phyloP scores from a whole-genome alignment of 2,797 vertebrate genomes.

The Sebastes iracundus region DNA sequence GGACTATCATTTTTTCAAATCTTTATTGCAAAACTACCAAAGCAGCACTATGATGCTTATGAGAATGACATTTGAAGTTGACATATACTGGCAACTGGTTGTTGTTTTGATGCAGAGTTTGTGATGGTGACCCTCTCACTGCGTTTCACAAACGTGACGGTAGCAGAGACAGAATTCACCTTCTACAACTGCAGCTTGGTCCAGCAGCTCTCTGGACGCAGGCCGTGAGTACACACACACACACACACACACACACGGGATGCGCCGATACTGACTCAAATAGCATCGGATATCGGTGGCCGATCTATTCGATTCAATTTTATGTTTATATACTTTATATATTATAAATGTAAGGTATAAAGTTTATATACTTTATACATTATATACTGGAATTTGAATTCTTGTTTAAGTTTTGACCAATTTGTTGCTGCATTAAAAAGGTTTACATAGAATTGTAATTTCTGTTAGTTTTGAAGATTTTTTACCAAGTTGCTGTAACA shows the following conservation, averaged over 20 bases:
- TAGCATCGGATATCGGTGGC: no score
- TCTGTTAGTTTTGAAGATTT: no score
- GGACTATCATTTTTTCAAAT: neutral
- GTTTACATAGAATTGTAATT: no score
- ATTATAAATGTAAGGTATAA: no score
- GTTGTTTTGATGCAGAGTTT: conserved; percentile 84
- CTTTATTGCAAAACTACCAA: neutral
- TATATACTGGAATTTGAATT: no score
- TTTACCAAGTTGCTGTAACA: no score
- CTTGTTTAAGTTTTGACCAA: no score
- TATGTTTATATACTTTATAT: no score
- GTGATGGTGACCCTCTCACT: conserved; percentile 89
- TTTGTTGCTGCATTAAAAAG: no score
- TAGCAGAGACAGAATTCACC: conserved; percentile 89
- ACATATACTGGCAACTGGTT: neutral
- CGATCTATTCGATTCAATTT: no score
- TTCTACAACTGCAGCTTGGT: conserved; percentile 93
- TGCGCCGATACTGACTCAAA: no score
- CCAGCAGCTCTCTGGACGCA: conserved; percentile 86
- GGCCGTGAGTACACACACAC: conserved; percentile 86
- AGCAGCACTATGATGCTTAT: neutral
- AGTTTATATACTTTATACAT: no score
- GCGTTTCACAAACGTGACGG: conserved; percentile 88
- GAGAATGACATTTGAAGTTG: neutral
- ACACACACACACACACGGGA: neutral